These are phyloP conservation scores for Pogonognathellus flavescens DNA, from an alignment of 1,140 invertebrate genomes.

Conservation along the genomic window DNA sequence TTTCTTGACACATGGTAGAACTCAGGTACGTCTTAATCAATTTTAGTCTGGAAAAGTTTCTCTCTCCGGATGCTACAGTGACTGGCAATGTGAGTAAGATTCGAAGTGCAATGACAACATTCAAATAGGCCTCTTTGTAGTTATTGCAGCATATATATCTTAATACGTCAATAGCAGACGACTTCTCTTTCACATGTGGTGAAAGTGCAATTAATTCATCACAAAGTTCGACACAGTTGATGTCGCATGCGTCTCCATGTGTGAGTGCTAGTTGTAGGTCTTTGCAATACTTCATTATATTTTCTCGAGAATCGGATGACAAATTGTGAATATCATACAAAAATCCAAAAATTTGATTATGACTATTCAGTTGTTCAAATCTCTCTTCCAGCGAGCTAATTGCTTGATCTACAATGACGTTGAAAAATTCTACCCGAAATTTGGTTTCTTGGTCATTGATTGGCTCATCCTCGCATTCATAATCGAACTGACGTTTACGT, in stretches of 20 bases:
- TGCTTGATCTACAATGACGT: neutral
- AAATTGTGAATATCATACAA: neutral
- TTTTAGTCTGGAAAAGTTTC: neutral
- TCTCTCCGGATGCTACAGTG: neutral
- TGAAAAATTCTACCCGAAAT: neutral
- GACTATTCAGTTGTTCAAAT: neutral
- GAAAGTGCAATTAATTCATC: neutral
- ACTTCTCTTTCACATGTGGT: too few species aligned
- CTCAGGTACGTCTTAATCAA: neutral
- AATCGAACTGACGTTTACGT: neutral
- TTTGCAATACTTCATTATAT: neutral
- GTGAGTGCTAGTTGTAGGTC: neutral
- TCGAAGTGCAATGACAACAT: neutral
- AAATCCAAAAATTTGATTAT: neutral
- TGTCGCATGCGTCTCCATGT: neutral
- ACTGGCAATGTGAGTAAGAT: neutral
- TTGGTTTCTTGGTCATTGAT: neutral
- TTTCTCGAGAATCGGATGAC: neutral
- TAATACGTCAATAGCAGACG: neutral
- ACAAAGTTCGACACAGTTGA: neutral
- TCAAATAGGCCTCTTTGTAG: neutral
- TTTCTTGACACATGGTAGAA: neutral
- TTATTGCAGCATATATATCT: neutral
- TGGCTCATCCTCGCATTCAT: neutral
- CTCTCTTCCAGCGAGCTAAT: neutral